A percentile compares a stretch with the other conserved stretches of the same genome.
phyloP scores from a whole-genome alignment of 2,113 vertebrate species.

The Tapirus terrestris region DNA sequence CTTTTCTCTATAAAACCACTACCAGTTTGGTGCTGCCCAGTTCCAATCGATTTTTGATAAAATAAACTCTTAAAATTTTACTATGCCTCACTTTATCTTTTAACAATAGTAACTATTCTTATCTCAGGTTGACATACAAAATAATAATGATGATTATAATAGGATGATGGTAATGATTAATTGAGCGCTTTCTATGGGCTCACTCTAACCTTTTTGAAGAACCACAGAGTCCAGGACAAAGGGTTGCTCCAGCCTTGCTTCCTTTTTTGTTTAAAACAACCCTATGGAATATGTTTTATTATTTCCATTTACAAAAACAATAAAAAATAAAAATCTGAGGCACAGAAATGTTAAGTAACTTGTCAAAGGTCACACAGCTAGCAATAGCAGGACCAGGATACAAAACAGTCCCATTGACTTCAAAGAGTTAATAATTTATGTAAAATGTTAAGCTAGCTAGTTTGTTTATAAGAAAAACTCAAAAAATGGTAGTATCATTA shows the following conservation, averaged over 20 bases:
- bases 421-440: not conserved
- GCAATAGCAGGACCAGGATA: not conserved
- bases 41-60: not conserved
- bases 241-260: not conserved
- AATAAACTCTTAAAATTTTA: not conserved
- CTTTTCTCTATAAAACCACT: not conserved
- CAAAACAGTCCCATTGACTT: not conserved
- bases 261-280: not conserved
- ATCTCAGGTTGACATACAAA: not conserved
- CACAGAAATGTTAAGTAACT: not conserved
- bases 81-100: not conserved
- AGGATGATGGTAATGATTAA: not conserved
- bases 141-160: not conserved
- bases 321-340: not conserved
- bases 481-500: not conserved
- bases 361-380: not conserved
- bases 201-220: not conserved
- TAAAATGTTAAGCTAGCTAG: not conserved
- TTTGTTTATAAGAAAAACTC: not conserved
- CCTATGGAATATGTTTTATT: not conserved
- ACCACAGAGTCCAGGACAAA: not conserved
- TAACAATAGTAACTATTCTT: not conserved
- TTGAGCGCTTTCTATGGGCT: not conserved
- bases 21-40: not conserved
- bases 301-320: not conserved